phyloP scores from a whole-genome alignment of 2,797 vertebrate species.

The Lithobates pipiens region DNA sequence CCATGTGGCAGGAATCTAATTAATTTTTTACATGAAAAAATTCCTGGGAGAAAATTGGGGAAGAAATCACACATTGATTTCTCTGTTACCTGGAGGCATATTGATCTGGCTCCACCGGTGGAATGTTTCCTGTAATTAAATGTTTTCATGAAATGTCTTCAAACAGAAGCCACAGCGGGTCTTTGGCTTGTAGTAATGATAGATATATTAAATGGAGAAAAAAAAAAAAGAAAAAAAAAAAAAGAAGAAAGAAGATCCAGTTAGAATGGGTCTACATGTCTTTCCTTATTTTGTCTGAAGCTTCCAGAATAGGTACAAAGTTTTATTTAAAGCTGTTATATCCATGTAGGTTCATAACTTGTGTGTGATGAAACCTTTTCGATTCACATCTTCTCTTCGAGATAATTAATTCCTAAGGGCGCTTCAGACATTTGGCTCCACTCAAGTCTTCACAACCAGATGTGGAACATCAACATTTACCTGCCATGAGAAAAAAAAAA shows the following conservation, averaged over 20 bases:
- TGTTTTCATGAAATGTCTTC: conserved; percentile 25
- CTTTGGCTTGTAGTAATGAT: conserved; percentile 23
- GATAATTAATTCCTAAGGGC: conserved; percentile 25
- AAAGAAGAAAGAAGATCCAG: conserved; percentile 30
- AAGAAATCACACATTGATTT: conserved; percentile 7
- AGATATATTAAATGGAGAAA: too few species aligned
- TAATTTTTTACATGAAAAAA: conserved; percentile 23
- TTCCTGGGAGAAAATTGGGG: not conserved
- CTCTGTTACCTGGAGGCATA: conserved; percentile 22
- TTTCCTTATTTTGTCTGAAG: conserved; percentile 1
- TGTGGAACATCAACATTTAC: conserved; percentile 68
- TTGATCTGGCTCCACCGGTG: conserved; percentile 25
- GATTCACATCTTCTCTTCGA: conserved; percentile 27
- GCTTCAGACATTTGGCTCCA: conserved; percentile 65
- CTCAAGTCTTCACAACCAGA: conserved; percentile 63
- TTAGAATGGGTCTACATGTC: conserved; percentile 8
- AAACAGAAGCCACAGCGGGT: conserved; percentile 35
- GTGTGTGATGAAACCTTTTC: not conserved
- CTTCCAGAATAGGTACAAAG: conserved; percentile 1
- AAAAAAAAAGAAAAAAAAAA: not conserved
- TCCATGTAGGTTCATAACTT: conserved; percentile 7
- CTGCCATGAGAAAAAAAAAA: conserved; percentile 65
- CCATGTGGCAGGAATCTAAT: conserved; percentile 4
- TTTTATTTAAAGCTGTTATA: conserved; percentile 23
- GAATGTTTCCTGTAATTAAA: conserved; percentile 45